Evolutionary conservation across 1,140 invertebrate genomes (phyloP), one percentile per base, ranked within the genome.

Genomic region (Harlomillsia oculata): DNA sequence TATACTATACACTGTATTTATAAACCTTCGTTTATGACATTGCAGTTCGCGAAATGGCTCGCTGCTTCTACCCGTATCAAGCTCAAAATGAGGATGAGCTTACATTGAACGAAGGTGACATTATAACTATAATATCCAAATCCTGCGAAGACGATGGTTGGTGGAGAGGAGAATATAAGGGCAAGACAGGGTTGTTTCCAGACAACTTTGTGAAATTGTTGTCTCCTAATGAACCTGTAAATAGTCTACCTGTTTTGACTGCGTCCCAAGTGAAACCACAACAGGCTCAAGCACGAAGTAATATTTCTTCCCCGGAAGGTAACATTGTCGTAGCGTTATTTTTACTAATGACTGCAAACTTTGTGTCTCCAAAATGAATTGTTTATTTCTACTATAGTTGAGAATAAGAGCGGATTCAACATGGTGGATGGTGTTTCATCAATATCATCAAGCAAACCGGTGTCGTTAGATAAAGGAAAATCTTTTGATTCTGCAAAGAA

Each of bases 81-180:
- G 88, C 92, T 11, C 81, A 83, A 61, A 96, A 97, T 70, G 87
- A 91, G 16, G 95, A 98, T 75, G 95, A 98, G 73, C 72, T 99
- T 54, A 84, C 83, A 2, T 72, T 99, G 28, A 80, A 78, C 56
- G 87, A 92, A 71, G 92, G 90, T 28, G 91, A 98, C 67, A 77
- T 95, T 16, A 84, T 99, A 57, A 87, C 80, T 6, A 77, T 97
- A 53, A 71, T 97, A 30, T 84, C 80, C 28, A 89, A 83, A 76
- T 84, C 95, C 66, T 81, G 87, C 32, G 87, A 88, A 40, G 95
- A 98, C 72, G 84, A 87, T 66, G 55, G 56, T 2, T 62, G 55
- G 95, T 98, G 93, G 93, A 84, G 84, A 71, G 95, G 94, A 44
- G 93, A 98, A 74, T 66, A 94, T 0, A 80, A 83, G 61, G 93